A percentile compares a stretch with the other conserved stretches of the same genome.
Evolutionary conservation across 2,113 vertebrate genomes (phyloP).

Genomic region (Bostrychus sinensis): DNA sequence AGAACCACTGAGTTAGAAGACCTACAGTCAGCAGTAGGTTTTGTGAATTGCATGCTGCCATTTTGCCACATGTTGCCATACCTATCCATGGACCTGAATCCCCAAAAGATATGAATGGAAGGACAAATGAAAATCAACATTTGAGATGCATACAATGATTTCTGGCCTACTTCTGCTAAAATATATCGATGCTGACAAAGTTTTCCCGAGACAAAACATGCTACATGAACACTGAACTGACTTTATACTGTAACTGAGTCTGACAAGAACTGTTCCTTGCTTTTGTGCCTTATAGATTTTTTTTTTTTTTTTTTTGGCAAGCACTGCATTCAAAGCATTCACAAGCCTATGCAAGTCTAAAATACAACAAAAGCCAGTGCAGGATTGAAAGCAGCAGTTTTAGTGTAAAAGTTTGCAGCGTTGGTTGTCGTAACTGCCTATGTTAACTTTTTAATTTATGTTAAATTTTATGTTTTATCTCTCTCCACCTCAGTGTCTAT

Average conservation of each 20-base stretch:
- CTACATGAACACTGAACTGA: no score
- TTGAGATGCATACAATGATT: conserved; percentile 74
- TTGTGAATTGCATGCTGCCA: conserved; percentile 80
- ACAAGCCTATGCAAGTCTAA: not conserved
- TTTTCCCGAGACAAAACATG: not conserved
- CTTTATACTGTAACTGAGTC: no score
- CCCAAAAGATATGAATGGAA: conserved; percentile 83
- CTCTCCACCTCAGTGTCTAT: not conserved
- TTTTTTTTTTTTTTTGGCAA: not conserved
- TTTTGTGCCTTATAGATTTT: no score
- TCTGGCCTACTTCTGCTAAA: not conserved
- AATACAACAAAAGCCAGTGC: not conserved
- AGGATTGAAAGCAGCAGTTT: not conserved
- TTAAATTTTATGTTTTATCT: not conserved
- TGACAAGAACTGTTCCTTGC: no score
- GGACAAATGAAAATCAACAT: conserved; percentile 87
- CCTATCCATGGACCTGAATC: conserved; percentile 95
- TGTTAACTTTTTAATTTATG: not conserved
- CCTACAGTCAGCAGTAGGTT: conserved; percentile 29
- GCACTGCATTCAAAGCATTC: not conserved
- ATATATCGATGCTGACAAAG: no score
- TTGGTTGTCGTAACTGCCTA: not conserved
- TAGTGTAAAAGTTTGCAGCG: not conserved
- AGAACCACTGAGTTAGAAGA: conserved; percentile 7
- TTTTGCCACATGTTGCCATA: conserved; percentile 83